Evolutionary conservation across 1,140 invertebrate species (phyloP), one percentile per base, ranked within the genome.

Genomic region (Orussus abietinus): DNA sequence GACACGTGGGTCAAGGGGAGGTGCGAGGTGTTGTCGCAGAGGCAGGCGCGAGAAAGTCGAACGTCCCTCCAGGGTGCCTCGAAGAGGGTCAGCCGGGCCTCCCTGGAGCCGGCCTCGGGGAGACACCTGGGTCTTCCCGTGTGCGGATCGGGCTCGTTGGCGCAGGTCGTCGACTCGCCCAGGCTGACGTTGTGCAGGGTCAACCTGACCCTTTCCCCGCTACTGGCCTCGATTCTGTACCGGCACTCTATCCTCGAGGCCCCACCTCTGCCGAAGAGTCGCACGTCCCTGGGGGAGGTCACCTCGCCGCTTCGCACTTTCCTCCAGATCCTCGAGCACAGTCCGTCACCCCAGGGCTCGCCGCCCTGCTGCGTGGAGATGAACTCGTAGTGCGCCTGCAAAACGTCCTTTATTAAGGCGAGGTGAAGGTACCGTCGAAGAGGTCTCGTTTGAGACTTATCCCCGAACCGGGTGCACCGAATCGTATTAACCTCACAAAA

Each of bases 331-430:
- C 81, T 54, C 37, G 70, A 71, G 53, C 80, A 82, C 10, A 65
- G 51, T 7, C 70, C 69, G 0, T 77, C 78, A 2, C 77, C 74
- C 80, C 79, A 84, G 0, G 74, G 65, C 35, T 85, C 82, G 2
- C 86, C 86, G 12, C 82, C 83, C 41, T 90, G 76, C 29, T 83
- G 68, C 0, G 87, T 89, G 57, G 90, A 86, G 2, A 92, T 81
- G 52, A 93, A 92, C 63, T 93, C 89, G 62, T 92, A 92, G 38
- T 85, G 57, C 6, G 69, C 69, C 68, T 73, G 28, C 0, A 55
- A 48, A n/a, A n/a, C n/a, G n/a, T n/a, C n/a, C n/a, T n/a, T n/a
- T n/a, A n/a, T n/a, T n/a, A n/a, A n/a, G n/a, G n/a, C n/a, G n/a
- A n/a, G n/a, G n/a, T n/a, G n/a, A n/a, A n/a, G n/a, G n/a, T n/a